A percentile compares a stretch with the other conserved stretches of the same genome.
Conservation (phyloP, 1,140 invertebrate genomes). For the Zaprionus kolodkinae region DNA sequence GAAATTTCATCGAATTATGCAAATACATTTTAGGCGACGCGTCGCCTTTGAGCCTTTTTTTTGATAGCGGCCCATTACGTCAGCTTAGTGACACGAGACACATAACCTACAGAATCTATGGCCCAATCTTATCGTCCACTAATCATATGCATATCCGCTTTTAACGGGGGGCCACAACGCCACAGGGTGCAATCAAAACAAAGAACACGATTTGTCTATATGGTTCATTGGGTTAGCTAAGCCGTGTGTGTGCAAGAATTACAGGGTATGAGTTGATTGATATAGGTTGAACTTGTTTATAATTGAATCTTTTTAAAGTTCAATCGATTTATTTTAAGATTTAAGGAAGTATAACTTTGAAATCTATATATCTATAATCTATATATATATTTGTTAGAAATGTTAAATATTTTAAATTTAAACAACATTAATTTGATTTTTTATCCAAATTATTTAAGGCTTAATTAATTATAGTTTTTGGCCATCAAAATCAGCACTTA, state of each 20-base stretch:
- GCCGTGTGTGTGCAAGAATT: neutral
- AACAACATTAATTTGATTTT: neutral
- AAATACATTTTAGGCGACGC: constrained; percentile 13
- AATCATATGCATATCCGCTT: constrained; percentile 48
- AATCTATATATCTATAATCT: too few species aligned
- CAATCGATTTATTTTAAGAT: too few species aligned
- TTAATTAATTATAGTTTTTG: neutral
- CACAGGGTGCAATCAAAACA: constrained; percentile 47
- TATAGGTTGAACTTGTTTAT: neutral
- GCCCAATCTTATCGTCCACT: constrained; percentile 13
- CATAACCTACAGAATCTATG: constrained; percentile 49
- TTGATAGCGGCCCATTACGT: constrained; percentile 48
- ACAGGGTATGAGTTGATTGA: constrained; percentile 13
- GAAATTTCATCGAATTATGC: constrained; percentile 38
- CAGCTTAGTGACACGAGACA: constrained; percentile 38
- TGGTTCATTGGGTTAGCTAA: constrained; percentile 30
- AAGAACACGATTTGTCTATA: constrained; percentile 9
- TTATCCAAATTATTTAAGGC: neutral
- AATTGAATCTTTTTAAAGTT: neutral
- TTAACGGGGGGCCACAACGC: constrained; percentile 9
- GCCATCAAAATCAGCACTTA: neutral
- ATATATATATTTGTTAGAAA: too few species aligned
- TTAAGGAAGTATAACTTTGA: too few species aligned
- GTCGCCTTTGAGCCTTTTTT: constrained; percentile 35
- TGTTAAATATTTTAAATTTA: too few species aligned